A percentile compares a stretch with the other conserved stretches of the same genome.
phyloP scores from a whole-genome alignment of 1,140 invertebrate species.

The Belonocnema kinseyi region DNA sequence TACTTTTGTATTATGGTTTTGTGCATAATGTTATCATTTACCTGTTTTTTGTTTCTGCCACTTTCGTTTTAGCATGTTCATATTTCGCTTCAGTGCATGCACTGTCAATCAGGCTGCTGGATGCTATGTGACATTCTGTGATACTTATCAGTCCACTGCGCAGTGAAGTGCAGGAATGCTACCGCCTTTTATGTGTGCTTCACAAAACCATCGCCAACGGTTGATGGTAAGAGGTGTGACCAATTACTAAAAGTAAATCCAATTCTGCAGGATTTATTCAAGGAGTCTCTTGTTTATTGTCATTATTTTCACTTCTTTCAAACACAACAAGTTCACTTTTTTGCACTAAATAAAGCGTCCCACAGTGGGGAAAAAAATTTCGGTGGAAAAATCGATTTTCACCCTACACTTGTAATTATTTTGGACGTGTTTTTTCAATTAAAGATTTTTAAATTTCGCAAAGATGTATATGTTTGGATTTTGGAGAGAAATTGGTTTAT shows the following conservation, averaged over 20 bases:
- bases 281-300: too few relatives aligned
- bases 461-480: too few relatives aligned
- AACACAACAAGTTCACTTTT: too few relatives aligned
- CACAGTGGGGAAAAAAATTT: too few relatives aligned
- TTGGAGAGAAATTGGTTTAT: too few relatives aligned
- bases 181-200: conserved; percentile 62
- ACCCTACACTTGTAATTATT: too few relatives aligned
- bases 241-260: conserved; percentile 39
- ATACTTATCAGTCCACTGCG: conserved; percentile 61
- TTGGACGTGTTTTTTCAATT: too few relatives aligned
- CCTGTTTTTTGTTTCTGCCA: conserved; percentile 43
- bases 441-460: too few relatives aligned
- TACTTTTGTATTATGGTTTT: neutral
- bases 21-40: neutral
- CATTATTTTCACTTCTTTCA: too few relatives aligned
- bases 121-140: conserved; percentile 62
- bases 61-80: conserved; percentile 70
- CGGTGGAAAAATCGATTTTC: too few relatives aligned
- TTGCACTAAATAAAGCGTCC: too few relatives aligned
- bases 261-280: neutral
- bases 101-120: conserved; percentile 60
- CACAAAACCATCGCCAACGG: conserved; percentile 55
- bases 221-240: conserved; percentile 68
- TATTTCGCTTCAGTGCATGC: conserved; percentile 69
- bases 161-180: conserved; percentile 59